phyloP scores from a whole-genome alignment of 2,113 vertebrate species.

The Platysteira castanea region DNA sequence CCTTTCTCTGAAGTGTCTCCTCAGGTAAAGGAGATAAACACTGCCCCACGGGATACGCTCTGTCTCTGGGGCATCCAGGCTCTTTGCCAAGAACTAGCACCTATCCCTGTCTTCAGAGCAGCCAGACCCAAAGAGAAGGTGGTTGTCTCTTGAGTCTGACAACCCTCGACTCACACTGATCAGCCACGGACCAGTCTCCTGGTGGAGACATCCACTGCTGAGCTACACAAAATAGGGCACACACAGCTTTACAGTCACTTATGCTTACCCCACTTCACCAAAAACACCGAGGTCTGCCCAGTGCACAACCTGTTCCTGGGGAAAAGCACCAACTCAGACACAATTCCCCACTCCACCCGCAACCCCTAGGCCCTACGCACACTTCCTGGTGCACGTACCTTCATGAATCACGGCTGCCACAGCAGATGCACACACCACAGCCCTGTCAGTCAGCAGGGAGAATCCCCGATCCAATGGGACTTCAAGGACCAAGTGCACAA shows the following conservation, averaged over 20 bases:
- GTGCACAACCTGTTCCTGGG: background rate
- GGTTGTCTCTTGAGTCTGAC: background rate
- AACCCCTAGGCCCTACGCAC: background rate
- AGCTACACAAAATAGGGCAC: background rate
- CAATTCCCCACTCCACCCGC: background rate
- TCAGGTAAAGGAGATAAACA: background rate
- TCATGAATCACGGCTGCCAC: fast-evolving
- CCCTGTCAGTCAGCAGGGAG: background rate
- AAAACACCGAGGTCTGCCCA: background rate
- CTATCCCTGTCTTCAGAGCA: background rate
- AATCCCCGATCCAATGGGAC: background rate
- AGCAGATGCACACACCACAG: fast-evolving
- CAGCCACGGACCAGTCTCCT: background rate
- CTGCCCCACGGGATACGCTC: fast-evolving
- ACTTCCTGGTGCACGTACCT: background rate
- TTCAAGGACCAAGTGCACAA: background rate
- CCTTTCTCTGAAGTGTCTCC: background rate
- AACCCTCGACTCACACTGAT: fast-evolving
- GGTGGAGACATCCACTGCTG: background rate
- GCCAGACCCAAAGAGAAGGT: background rate
- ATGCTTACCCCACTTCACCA: background rate
- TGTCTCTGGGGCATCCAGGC: background rate
- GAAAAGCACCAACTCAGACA: background rate
- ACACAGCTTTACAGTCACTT: background rate
- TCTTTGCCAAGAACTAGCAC: background rate